phyloP scores from a whole-genome alignment of 2,888 invertebrate species.

The Rhyacophila evoluta region DNA sequence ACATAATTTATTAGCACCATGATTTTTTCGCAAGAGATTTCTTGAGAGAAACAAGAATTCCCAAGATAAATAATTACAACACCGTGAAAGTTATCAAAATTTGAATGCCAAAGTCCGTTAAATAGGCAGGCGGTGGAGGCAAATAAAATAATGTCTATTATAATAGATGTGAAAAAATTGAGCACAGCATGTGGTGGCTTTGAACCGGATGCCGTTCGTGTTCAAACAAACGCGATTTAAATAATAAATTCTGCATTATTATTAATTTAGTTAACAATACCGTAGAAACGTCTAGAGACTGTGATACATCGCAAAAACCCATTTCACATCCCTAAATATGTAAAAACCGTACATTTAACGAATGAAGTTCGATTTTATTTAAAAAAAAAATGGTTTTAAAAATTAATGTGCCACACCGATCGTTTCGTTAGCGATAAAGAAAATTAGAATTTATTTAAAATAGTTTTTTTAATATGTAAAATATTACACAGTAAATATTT shows the following conservation, averaged over 20 bases:
- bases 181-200: not conserved
- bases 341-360: too few species aligned
- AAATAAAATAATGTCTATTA: conserved; percentile 7
- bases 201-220: not conserved
- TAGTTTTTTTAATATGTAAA: not conserved
- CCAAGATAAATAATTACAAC: not conserved
- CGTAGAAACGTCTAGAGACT: too few species aligned
- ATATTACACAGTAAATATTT: not conserved
- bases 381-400: too few species aligned
- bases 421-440: not conserved
- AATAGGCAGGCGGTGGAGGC: not conserved
- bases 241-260: not conserved
- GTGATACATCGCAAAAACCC: too few species aligned
- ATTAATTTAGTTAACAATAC: too few species aligned
- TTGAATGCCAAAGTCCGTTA: not conserved
- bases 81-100: not conserved
- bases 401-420: too few species aligned
- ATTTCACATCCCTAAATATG: too few species aligned
- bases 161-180: not conserved
- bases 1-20: too few species aligned
- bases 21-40: too few species aligned
- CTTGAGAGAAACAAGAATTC: too few species aligned
- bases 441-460: not conserved
- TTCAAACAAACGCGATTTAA: not conserved
- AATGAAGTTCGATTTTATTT: too few species aligned